phyloP scores from a whole-genome alignment of 2,797 vertebrate species.

The Spinus pinus region DNA sequence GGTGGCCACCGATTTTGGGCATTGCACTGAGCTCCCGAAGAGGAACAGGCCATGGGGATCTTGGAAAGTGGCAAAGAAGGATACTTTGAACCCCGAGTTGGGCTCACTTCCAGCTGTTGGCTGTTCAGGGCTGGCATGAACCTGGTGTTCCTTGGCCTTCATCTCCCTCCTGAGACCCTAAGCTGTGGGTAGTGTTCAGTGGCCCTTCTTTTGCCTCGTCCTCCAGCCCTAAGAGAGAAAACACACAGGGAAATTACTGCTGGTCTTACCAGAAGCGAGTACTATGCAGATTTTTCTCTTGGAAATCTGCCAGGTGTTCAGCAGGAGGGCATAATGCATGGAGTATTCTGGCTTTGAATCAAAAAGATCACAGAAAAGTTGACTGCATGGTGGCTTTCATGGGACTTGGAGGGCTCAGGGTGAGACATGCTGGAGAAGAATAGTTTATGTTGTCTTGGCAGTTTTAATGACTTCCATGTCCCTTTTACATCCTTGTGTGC shows the following conservation, averaged over 20 bases:
- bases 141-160: fast-evolving
- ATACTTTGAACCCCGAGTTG: fast-evolving
- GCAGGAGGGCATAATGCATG: background rate
- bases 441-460: background rate
- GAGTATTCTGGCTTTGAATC: background rate
- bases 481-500: background rate
- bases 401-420: background rate
- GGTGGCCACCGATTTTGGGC: background rate
- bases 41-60: background rate
- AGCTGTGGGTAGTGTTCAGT: background rate
- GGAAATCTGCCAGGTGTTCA: background rate
- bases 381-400: background rate
- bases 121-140: background rate
- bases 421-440: background rate
- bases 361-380: slow-evolving; percentile 23
- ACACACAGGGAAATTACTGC: background rate
- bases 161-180: background rate
- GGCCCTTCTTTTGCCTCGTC: background rate
- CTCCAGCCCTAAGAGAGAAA: background rate
- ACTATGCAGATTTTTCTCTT: background rate
- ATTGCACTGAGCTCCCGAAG: background rate
- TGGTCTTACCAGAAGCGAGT: background rate
- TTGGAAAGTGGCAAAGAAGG: fast-evolving
- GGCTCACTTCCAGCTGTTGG: background rate
- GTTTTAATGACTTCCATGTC: background rate